Base-by-base conservation (phyloP, 2,113 vertebrate species). In the Uria lomvia region DNA sequence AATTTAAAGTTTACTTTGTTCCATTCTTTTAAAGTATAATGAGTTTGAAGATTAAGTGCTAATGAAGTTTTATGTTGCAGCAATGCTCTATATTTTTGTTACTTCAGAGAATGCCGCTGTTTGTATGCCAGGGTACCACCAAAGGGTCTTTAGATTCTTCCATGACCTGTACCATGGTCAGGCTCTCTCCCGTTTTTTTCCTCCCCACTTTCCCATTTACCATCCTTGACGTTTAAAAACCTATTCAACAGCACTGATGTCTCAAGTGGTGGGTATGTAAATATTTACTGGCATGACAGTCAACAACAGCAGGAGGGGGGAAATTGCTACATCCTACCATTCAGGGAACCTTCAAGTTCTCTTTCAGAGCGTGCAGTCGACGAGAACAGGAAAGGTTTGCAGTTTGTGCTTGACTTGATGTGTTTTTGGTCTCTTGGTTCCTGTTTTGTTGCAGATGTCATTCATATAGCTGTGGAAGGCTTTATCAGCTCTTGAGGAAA, bases 221-320 rank as follows among this genome's bases (percentile, higher is more conserved):
- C 74, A 34, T 23, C 47, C 17, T 86, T 29, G 20, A 53, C 38
- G 49, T 81, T 52, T 88, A 50, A 92, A 91, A 97, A 58, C 38
- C 43, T 75, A 38, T 68, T 71, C 53, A 42, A 49, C 70, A 80
- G 7, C 47, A 63, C 83, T 56, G 80, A 89, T 95, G 96, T 95
- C 88, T 97, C 94, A 97, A 40, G 80, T 4, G 0, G 80, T 73
- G 80, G 30, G 76, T 97, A 97, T 94, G 73, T 98, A 98, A 98
- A 98, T 98, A 98, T 98, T 98, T 98, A 98, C 94, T 93, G 84
- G 47, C 49, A 40, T 47, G 36, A 78, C 43, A 91, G 87, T 96
- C 96, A 94, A 97, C 94, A 90, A 92, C 86, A 91, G 91, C 7
- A 15, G 91, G 83, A 88, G 65, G 80, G 72, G 66, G 94, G 68